Evolutionary conservation across 1,140 invertebrate species (phyloP), one percentile per base, ranked within the genome.

Genomic region (Pogonomyrmex californicus): DNA sequence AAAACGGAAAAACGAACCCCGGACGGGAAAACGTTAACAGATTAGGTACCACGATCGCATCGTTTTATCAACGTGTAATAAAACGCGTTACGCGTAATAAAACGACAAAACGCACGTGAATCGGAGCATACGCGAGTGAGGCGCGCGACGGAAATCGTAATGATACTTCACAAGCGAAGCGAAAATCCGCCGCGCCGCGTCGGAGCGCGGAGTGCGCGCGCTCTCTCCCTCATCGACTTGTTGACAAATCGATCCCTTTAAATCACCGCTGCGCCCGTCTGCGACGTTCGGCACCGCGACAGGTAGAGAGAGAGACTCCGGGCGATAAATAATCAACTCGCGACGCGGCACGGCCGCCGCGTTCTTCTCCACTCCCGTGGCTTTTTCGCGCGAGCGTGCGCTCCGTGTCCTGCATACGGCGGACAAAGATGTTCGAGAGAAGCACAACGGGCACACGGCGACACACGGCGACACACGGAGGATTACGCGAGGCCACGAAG

Each of bases 221-320:
- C 82, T 90, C 88, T 75, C 51, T 86, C 88, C 38, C 36, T 91
- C 89, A 91, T 91, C 89, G 89, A 91, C 89, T 91, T 91, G 89
- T 91, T 89, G 90, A 91, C 89, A 91, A 90, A 91, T 91, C 90
- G 89, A 91, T 91, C 89, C 89, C 89, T 91, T 91, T 91, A 89
- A 91, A 91, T 91, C 77, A 87, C 77, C 7, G 23, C 38, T 85
- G 62, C 86, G 58, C 17, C 33, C 75, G 63, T 87, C 75, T 10
- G 58, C 75, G 49, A 47, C n/a, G n/a, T 85, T 87, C 54, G 68
- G 38, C 56, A 65, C 17, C 47, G 14, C 62, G 44, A 56, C 47
- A 54, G 62, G 33, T 51, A 54, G 41, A 23, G 12, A 3, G 36
- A n/a, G 38, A 38, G 51, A 58, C 17, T 89, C 23, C 70, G 47